phyloP scores from a whole-genome alignment of 2,113 vertebrate species.

The Tychaedon coryphoeus region DNA sequence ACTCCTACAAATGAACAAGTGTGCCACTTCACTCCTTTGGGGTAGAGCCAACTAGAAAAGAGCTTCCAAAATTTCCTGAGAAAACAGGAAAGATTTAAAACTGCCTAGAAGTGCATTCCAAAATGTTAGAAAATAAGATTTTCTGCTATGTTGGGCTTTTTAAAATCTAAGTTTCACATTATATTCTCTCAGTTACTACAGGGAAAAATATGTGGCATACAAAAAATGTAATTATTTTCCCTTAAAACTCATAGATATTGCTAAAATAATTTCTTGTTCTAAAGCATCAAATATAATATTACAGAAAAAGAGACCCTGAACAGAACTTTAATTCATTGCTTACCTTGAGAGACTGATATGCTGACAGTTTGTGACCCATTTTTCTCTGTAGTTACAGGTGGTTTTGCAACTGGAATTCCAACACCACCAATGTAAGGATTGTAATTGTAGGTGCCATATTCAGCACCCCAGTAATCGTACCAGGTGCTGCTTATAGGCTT shows the following conservation, averaged over 20 bases:
- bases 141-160: neutral
- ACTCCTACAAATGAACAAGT: neutral
- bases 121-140: neutral
- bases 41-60: neutral
- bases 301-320: neutral
- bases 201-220: neutral
- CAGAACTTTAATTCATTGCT: neutral
- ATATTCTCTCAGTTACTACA: neutral
- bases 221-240: neutral
- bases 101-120: neutral
- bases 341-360: conserved; percentile 95
- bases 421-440: conserved; percentile 95
- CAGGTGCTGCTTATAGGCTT: conserved; percentile 99
- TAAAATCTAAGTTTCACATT: neutral
- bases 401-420: conserved; percentile 93
- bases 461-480: conserved; percentile 99
- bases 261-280: neutral
- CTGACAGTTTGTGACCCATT: conserved; percentile 92
- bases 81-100: neutral
- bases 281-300: neutral
- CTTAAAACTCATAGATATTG: neutral
- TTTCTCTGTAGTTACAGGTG: conserved; percentile 87
- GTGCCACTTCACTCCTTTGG: neutral
- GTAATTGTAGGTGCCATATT: conserved; percentile 96
- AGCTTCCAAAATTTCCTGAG: neutral